Evolutionary conservation across 1,140 invertebrate genomes (phyloP), one percentile per base, ranked within the genome.

Genomic region (Drosophila tani): DNA sequence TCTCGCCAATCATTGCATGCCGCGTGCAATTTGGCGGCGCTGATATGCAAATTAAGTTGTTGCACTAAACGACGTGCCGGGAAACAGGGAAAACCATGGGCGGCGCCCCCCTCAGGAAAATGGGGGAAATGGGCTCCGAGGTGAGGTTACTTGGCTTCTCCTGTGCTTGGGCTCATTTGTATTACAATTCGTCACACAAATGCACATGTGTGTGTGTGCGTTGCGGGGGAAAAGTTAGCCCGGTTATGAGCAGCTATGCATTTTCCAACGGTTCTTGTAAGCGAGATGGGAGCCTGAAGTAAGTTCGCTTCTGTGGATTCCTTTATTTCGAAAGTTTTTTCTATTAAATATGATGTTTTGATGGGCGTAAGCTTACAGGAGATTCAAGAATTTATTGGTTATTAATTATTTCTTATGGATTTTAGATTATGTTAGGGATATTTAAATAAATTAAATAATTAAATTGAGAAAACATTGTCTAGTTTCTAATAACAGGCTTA

Each of bases 11-110:
- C 77, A 79, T 88, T 88, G 84, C 84, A 88, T 88, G 84, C 85
- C 81, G 84, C 85, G 59, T 88, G 85, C 84, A 88, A 88, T 88
- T 88, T 88, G 85, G 84, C 75, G 63, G 81, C 81, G 84, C 84
- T 88, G 84, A 88, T 88, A 88, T 88, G 84, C 86, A 88, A 88
- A 88, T 88, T 88, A 88, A 88, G 84, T 88, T 88, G 85, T 88
- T 88, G 85, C 85, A 83, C 85, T 88, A 88, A 88, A 88, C 85
- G 85, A 88, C 85, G 85, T 88, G 84, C 85, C 84, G 78, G 84
- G 81, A 84, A 90, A 87, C 85, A 75, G 81, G 85, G 75, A 58
- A 69, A 79, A 19, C 70, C 68, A 60, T 73, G 70, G 55, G 35
- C 27, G 49, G 21, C 38, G 41, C 11, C 50, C n/a, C 9, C 27